These are phyloP conservation scores for Lasioglossum morio DNA, from an alignment of 2,888 invertebrate species.

Conservation along the genomic window DNA sequence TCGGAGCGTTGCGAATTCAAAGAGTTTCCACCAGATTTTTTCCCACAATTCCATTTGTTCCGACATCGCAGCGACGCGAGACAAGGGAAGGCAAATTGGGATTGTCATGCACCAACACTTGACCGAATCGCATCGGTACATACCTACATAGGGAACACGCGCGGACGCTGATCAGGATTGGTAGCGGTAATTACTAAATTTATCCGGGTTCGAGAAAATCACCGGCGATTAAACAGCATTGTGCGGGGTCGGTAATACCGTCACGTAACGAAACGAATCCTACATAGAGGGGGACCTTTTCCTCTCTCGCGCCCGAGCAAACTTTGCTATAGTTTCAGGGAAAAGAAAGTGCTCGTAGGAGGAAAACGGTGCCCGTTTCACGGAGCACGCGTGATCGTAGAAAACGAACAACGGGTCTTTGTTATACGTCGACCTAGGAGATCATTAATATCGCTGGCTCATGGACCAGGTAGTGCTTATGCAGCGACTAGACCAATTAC, in stretches of 20 bases:
- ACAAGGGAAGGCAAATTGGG: not conserved
- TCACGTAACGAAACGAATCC: conserved; percentile 39
- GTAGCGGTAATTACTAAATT: conserved; percentile 52
- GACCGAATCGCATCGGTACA: conserved; percentile 1
- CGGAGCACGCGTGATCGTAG: conserved; percentile 39
- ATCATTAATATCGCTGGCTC: conserved; percentile 68
- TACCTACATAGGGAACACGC: not conserved
- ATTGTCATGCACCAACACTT: not conserved
- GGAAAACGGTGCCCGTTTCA: conserved; percentile 48
- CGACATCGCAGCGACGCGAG: not conserved
- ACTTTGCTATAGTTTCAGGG: conserved; percentile 25
- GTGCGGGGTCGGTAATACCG: conserved; percentile 44
- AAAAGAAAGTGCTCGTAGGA: conserved; percentile 64
- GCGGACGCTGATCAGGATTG: conserved; percentile 10
- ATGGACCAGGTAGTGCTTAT: conserved; percentile 56
- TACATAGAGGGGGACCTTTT: not conserved
- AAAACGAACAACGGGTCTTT: conserved; percentile 60
- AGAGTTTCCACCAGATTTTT: conserved; percentile 9
- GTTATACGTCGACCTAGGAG: conserved; percentile 47
- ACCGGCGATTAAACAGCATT: conserved; percentile 31
- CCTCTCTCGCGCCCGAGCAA: not conserved
- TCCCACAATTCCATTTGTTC: conserved; percentile 11
- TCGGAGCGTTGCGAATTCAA: not conserved
- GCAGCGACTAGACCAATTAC: conserved; percentile 71
- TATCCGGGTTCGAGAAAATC: conserved; percentile 36